A percentile compares a stretch with the other conserved stretches of the same genome.
These are phyloP conservation scores for Zosterops pallidus DNA, from an alignment of 2,113 vertebrate species.

Conservation along the genomic window DNA sequence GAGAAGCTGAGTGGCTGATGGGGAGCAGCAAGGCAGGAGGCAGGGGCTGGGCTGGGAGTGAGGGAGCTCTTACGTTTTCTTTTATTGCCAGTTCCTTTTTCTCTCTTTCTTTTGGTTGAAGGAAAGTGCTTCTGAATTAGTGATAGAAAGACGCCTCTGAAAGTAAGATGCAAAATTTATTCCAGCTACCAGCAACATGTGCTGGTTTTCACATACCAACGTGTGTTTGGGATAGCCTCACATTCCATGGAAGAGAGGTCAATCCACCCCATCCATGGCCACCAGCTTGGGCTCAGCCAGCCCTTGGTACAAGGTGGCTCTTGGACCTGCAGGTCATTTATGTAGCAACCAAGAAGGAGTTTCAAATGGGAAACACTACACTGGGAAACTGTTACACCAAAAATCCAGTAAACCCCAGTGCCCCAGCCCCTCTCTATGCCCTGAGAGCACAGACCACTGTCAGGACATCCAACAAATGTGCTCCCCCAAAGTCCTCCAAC, in stretches of 20 bases:
- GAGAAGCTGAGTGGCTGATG: conserved; percentile 20
- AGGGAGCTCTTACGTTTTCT: conserved; percentile 88
- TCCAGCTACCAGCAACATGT: conserved; percentile 19
- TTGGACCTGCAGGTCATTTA: neutral
- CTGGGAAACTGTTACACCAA: neutral
- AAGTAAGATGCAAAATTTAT: conserved; percentile 58
- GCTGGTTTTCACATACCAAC: neutral
- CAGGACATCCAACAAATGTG: neutral
- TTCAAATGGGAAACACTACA: neutral
- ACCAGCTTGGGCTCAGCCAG: neutral
- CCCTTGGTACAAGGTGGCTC: neutral
- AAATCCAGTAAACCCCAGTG: neutral
- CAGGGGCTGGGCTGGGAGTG: conserved; percentile 29
- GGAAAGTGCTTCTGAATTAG: conserved; percentile 97
- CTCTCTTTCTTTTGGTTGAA: conserved; percentile 90
- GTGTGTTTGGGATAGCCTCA: neutral
- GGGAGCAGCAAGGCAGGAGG: conserved; percentile 51
- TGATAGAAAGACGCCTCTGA: conserved; percentile 95
- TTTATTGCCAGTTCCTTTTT: conserved; percentile 85
- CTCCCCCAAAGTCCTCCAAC: neutral
- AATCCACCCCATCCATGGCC: neutral
- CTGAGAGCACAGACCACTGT: neutral
- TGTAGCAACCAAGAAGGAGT: neutral
- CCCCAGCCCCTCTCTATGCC: neutral
- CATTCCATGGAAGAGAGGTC: neutral